phyloP scores from a whole-genome alignment of 2,888 invertebrate species.

The Petrolisthes manimaculis region DNA sequence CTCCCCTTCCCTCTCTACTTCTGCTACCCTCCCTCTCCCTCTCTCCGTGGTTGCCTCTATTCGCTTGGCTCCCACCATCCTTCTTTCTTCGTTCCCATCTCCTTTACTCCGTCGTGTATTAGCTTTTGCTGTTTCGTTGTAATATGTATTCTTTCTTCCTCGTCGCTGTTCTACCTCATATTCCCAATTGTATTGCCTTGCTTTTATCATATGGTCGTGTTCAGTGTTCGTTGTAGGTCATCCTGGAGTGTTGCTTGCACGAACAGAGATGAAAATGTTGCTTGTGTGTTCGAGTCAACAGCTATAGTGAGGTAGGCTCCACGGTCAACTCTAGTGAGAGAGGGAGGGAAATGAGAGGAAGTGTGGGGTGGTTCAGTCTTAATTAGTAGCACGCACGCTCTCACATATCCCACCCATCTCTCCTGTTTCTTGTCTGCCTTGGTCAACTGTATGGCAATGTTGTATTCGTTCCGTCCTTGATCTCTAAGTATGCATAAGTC shows the following conservation, averaged over 20 bases:
- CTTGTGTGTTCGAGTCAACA: background rate
- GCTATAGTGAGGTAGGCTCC: background rate
- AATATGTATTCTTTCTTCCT: no score
- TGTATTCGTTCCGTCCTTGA: no score
- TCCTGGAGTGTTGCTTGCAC: no score
- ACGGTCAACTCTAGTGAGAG: background rate
- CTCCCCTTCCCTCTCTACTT: background rate
- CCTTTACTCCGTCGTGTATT: background rate
- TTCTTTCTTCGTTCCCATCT: background rate
- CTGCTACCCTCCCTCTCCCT: background rate
- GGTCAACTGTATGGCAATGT: no score
- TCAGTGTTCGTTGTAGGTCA: no score
- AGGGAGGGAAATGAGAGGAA: background rate
- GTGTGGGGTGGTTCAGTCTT: conserved; percentile 19
- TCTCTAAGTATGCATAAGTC: no score
- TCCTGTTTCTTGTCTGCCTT: conserved; percentile 6
- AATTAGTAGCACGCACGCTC: conserved; percentile 11
- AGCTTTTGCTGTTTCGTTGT: background rate
- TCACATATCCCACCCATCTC: background rate
- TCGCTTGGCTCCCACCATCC: background rate
- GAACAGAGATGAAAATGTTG: no score
- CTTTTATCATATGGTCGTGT: no score
- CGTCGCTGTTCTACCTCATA: no score
- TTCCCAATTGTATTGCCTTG: no score
- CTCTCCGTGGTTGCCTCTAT: background rate